Conservation (phyloP, 2,113 vertebrate species). For the Acrocephalus kingi region DNA sequence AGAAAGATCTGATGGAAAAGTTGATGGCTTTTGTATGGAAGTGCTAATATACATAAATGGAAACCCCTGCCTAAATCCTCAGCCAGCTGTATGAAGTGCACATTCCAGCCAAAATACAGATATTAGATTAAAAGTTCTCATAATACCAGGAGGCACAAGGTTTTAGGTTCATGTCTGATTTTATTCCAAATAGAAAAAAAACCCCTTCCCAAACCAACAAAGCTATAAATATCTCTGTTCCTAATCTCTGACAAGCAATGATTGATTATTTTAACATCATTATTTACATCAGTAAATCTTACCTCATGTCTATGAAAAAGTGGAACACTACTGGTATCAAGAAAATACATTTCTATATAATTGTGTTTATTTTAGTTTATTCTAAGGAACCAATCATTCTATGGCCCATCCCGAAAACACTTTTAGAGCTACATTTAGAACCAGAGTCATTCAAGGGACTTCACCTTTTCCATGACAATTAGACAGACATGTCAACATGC, state of each 20-base stretch:
- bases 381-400: not conserved
- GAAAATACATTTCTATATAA: not conserved
- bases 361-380: not conserved
- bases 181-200: not conserved
- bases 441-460: not conserved
- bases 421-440: not conserved
- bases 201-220: not conserved
- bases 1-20: conserved; percentile 4
- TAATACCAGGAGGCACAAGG: not conserved
- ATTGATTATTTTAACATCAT: not conserved
- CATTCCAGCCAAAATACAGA: not conserved
- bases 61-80: not conserved
- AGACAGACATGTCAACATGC: not conserved
- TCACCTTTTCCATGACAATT: not conserved
- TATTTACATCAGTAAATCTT: not conserved
- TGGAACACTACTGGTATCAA: not conserved
- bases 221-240: not conserved
- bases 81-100: not conserved
- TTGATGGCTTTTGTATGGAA: not conserved
- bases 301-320: not conserved
- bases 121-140: not conserved
- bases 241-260: not conserved
- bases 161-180: not conserved
- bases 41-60: not conserved
- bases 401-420: not conserved